Percentiles rank a stretch among this genome's conserved stretches.
These are phyloP conservation scores for Harpalus rufipes DNA, from an alignment of 2,888 invertebrate genomes.

Conservation along the genomic window DNA sequence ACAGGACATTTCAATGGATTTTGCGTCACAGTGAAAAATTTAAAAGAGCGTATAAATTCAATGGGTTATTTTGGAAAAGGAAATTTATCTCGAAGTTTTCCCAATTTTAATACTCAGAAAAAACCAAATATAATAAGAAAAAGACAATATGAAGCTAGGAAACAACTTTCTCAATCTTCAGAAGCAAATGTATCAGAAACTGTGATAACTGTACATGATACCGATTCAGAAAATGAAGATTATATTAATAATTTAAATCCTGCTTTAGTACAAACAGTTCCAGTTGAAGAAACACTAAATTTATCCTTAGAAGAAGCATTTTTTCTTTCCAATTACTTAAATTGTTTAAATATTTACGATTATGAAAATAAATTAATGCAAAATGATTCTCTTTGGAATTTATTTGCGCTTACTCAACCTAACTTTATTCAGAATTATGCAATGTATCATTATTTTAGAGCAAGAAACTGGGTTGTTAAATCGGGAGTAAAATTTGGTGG, in stretches of 20 bases:
- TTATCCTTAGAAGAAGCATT: constrained; percentile 89
- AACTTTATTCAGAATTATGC: constrained; percentile 86
- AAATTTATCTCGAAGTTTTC: constrained; percentile 74
- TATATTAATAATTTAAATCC: constrained; percentile 82
- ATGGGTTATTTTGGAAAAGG: constrained; percentile 90
- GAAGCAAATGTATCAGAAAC: constrained; percentile 72
- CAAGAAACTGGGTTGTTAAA: constrained; percentile 95
- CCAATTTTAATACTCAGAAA: constrained; percentile 74
- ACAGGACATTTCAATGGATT: constrained; percentile 84
- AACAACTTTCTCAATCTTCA: constrained; percentile 70
- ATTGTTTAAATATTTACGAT: constrained; percentile 83
- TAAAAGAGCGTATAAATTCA: constrained; percentile 82
- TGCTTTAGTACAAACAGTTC: constrained; percentile 80
- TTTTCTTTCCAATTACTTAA: constrained; percentile 84
- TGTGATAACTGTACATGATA: constrained; percentile 82
- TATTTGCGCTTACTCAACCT: constrained; percentile 80
- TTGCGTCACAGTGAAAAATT: constrained; percentile 82
- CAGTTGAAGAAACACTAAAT: constrained; percentile 82
- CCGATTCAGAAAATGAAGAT: constrained; percentile 83
- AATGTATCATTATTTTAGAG: constrained; percentile 90
- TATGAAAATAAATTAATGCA: constrained; percentile 78
- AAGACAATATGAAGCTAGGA: constrained; percentile 81
- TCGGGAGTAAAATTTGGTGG: constrained; percentile 94
- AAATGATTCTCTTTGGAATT: constrained; percentile 80
- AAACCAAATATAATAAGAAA: constrained; percentile 79